Evolutionary conservation across 53 echinoderm and acorn worm species (phyloP).

Genomic region (Holothuria scabra): DNA sequence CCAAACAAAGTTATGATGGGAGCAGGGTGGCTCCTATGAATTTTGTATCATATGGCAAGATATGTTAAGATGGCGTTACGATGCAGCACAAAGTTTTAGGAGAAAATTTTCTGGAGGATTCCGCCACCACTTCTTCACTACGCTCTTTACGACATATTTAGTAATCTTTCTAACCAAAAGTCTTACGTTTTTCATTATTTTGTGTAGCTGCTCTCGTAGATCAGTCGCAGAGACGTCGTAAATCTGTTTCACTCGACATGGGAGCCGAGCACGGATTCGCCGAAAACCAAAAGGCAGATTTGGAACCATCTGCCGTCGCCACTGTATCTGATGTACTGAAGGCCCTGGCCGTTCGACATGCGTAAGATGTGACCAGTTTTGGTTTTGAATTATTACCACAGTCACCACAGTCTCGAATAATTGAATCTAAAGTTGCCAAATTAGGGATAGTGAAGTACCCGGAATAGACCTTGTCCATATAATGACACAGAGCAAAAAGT

Average conservation of each 20-base stretch:
- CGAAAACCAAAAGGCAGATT: slow-evolving; percentile 63
- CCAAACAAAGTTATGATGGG: too few species aligned
- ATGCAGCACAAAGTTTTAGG: too few species aligned
- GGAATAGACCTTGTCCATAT: too few species aligned
- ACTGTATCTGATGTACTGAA: slow-evolving; percentile 80
- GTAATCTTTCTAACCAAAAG: not conserved
- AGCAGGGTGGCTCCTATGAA: too few species aligned
- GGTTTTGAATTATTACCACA: not conserved
- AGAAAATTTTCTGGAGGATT: too few species aligned
- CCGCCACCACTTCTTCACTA: too few species aligned
- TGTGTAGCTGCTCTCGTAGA: slow-evolving; percentile 47
- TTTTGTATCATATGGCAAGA: too few species aligned
- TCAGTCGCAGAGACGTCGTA: slow-evolving; percentile 43
- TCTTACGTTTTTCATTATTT: not conserved
- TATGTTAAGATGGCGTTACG: too few species aligned
- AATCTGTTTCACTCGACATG: slow-evolving; percentile 68
- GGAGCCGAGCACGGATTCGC: slow-evolving; percentile 82
- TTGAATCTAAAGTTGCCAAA: too few species aligned
- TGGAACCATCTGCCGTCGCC: slow-evolving; percentile 41
- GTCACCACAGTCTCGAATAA: not conserved
- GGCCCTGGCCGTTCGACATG: slow-evolving; percentile 86
- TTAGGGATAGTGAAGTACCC: too few species aligned
- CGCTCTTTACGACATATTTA: too few species aligned
- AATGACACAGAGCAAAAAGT: too few species aligned
- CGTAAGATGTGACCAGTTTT: slow-evolving; percentile 57